Evolutionary conservation across 2,797 vertebrate species (phyloP).

Genomic region (Austrolebias charrua): DNA sequence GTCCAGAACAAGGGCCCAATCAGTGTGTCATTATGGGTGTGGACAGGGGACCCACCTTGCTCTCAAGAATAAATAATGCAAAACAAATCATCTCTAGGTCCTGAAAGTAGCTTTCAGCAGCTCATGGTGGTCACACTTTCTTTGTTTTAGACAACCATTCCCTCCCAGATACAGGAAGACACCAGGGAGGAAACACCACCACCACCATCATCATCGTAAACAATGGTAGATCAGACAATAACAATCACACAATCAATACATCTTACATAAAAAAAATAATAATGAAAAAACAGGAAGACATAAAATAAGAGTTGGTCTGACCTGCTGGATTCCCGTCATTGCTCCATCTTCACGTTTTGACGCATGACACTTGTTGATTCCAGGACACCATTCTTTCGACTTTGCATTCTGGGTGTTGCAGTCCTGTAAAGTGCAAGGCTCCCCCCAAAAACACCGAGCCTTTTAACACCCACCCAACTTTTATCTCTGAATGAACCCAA

Average conservation of each 20-base stretch:
- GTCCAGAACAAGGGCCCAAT: conserved; percentile 72
- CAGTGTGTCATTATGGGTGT: conserved; percentile 62
- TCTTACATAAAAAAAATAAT: conserved; percentile 79
- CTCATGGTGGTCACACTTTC: conserved; percentile 75
- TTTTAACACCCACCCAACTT: conserved; percentile 64
- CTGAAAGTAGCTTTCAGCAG: conserved; percentile 73
- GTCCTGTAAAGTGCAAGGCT: conserved; percentile 99
- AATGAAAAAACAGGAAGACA: conserved; percentile 85
- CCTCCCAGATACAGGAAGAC: conserved; percentile 71
- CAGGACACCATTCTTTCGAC: conserved; percentile 78
- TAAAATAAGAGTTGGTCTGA: conserved; percentile 99
- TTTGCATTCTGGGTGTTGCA: conserved; percentile 80
- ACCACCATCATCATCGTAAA: conserved; percentile 66
- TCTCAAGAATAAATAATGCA: conserved; percentile 71
- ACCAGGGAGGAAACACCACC: conserved; percentile 71
- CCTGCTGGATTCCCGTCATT: conserved; percentile 96
- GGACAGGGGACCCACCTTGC: conserved; percentile 82
- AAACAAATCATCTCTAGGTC: conserved; percentile 72
- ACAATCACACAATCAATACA: conserved; percentile 88
- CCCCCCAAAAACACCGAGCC: conserved; percentile 90
- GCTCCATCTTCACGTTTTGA: conserved; percentile 93
- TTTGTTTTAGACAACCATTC: conserved; percentile 78
- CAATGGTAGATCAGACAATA: conserved; percentile 81
- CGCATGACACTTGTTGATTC: conserved; percentile 88
- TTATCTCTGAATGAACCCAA: conserved; percentile 63